Percentiles rank a stretch among this genome's conserved stretches.
These are phyloP conservation scores for Toxotes lorentzi DNA, from an alignment of 2,797 vertebrate species.

Conservation along the genomic window DNA sequence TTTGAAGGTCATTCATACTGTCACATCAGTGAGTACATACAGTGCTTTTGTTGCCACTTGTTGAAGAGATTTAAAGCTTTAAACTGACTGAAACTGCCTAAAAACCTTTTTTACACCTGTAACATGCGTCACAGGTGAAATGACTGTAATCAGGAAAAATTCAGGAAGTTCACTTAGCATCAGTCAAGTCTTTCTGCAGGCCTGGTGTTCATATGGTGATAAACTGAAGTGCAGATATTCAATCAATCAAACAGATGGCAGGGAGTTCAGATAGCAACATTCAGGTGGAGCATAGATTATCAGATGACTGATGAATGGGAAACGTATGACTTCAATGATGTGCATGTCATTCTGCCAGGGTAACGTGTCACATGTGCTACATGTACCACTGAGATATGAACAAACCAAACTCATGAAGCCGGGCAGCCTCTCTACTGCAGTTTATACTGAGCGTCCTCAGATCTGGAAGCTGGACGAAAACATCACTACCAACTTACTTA, in stretches of 20 bases:
- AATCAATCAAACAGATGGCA: constrained; percentile 75
- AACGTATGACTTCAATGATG: constrained; percentile 5
- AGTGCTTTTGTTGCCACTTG: neutral
- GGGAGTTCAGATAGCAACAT: constrained; percentile 37
- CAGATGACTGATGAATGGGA: constrained; percentile 37
- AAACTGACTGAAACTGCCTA: neutral
- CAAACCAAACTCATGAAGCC: neutral
- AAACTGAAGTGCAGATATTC: constrained; percentile 18
- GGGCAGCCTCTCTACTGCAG: no score
- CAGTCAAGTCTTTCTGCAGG: neutral
- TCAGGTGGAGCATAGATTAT: constrained; percentile 30
- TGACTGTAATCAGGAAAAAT: neutral
- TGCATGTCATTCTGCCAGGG: neutral
- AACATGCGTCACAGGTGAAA: neutral
- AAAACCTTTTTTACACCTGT: neutral
- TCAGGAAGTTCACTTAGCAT: neutral
- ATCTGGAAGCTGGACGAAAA: neutral
- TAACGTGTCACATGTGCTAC: neutral
- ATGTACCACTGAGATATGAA: neutral
- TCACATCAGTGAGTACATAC: neutral
- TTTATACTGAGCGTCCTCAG: no score
- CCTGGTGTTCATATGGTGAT: neutral
- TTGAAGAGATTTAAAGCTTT: neutral
- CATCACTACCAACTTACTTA: neutral
- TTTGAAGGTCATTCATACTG: neutral